Evolutionary conservation across 2,888 invertebrate genomes (phyloP).

Genomic region (Monopis laevigella): DNA sequence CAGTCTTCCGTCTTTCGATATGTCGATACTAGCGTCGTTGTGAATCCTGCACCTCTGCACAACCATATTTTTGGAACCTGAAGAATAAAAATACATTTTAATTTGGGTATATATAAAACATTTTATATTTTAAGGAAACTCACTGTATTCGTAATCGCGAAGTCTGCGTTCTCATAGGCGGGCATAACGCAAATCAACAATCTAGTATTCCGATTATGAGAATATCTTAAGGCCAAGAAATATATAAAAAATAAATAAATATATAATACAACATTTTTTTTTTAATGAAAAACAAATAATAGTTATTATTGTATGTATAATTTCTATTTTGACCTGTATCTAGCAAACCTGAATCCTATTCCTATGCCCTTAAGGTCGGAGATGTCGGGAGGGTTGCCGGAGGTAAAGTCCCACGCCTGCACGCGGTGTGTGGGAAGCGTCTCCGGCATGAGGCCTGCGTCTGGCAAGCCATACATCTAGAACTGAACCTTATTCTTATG

Average conservation of each 20-base stretch:
- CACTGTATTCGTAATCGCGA: background rate
- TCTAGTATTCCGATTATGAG: too few relatives aligned
- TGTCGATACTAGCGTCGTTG: constrained; percentile 87
- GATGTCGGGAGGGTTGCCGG: constrained; percentile 76
- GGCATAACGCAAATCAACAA: too few relatives aligned
- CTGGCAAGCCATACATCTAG: constrained; percentile 36
- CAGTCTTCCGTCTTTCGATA: constrained; percentile 80
- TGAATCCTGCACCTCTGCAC: constrained; percentile 85
- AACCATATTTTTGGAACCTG: constrained; percentile 78
- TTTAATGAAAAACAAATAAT: too few relatives aligned
- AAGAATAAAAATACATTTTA: constrained; percentile 23
- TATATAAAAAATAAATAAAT: too few relatives aligned
- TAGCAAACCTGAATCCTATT: too few relatives aligned
- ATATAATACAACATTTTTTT: too few relatives aligned
- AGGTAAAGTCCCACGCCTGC: constrained; percentile 85
- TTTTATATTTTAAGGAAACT: constrained; percentile 17
- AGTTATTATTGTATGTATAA: background rate
- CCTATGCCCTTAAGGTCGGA: constrained; percentile 71
- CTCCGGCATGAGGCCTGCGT: constrained; percentile 54
- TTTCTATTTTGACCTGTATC: background rate
- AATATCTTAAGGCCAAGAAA: too few relatives aligned
- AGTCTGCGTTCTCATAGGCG: too few relatives aligned
- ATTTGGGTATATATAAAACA: background rate
- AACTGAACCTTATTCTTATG: too few relatives aligned
- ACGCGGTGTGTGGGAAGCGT: constrained; percentile 76